Conservation (phyloP, 2,113 vertebrate genomes). For the Cottus gobio region DNA sequence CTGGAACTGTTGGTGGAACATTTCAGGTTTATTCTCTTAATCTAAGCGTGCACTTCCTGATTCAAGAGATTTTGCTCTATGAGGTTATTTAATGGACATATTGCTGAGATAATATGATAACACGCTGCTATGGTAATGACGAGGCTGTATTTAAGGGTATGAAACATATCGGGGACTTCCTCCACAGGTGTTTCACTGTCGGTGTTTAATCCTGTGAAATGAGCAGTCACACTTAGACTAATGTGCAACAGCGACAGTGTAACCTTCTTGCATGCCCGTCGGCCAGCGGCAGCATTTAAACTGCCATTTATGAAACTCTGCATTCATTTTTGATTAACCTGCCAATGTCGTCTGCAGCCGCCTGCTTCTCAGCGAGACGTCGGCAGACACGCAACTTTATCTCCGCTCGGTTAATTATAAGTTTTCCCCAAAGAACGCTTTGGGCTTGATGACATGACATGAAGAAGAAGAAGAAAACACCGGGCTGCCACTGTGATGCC, state of each 20-base stretch:
- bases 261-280: conserved; percentile 42
- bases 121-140: not conserved
- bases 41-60: not conserved
- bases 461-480: conserved; percentile 11
- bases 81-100: not conserved
- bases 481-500: conserved; percentile 29
- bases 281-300: conserved; percentile 62
- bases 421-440: conserved; percentile 58
- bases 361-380: conserved; percentile 61
- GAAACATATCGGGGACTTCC: not conserved
- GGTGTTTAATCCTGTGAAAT: conserved; percentile 35
- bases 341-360: conserved; percentile 52
- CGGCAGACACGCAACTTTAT: conserved; percentile 67
- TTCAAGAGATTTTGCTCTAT: not conserved
- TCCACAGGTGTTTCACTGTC: conserved; percentile 13
- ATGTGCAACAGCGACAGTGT: conserved; percentile 52
- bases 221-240: conserved; percentile 32
- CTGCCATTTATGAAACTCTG: conserved; percentile 64
- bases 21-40: not conserved
- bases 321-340: conserved; percentile 75
- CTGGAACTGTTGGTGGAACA: not conserved
- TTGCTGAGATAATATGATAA: not conserved
- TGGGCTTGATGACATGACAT: conserved; percentile 48
- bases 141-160: not conserved
- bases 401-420: conserved; percentile 71